Conservation (phyloP, 1,140 invertebrate species). For the Listronotus oregonensis region DNA sequence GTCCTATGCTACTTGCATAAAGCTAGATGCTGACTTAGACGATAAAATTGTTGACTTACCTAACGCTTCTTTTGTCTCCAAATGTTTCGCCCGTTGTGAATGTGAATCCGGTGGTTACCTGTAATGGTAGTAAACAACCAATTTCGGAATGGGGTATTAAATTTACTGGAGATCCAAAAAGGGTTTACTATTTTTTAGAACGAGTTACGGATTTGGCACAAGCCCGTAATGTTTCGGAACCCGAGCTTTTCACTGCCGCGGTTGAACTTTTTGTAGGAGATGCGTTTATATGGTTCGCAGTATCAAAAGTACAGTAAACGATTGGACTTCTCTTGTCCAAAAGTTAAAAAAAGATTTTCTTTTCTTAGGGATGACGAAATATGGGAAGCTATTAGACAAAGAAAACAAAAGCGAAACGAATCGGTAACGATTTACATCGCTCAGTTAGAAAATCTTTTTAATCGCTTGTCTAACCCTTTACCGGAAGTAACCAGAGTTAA, state of each 20-base stretch:
- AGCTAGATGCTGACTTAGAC: too few species aligned
- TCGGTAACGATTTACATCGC: conserved; percentile 43
- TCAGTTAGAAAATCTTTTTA: conserved; percentile 51
- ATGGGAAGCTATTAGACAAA: conserved; percentile 45
- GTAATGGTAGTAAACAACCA: too few species aligned
- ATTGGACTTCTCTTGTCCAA: conserved; percentile 28
- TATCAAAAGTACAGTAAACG: conserved; percentile 31
- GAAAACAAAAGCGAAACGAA: conserved; percentile 48
- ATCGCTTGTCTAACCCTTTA: conserved; percentile 39
- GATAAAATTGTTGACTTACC: too few species aligned
- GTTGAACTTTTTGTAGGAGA: conserved; percentile 46
- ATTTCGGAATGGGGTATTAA: conserved; percentile 12
- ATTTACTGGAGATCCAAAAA: conserved; percentile 40
- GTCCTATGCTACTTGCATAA: too few species aligned
- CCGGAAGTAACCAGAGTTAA: conserved; percentile 42
- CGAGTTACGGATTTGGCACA: conserved; percentile 41
- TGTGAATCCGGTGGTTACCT: too few species aligned
- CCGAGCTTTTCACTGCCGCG: conserved; percentile 37
- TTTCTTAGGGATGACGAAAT: conserved; percentile 46
- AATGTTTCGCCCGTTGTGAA: too few species aligned
- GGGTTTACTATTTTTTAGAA: conserved; percentile 43
- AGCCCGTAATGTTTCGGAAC: conserved; percentile 39
- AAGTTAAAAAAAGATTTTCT: conserved; percentile 31
- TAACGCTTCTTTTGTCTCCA: too few species aligned
- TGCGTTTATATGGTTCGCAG: conserved; percentile 45